Evolutionary conservation across 2,113 vertebrate species (phyloP).

Genomic region (Equus quagga): DNA sequence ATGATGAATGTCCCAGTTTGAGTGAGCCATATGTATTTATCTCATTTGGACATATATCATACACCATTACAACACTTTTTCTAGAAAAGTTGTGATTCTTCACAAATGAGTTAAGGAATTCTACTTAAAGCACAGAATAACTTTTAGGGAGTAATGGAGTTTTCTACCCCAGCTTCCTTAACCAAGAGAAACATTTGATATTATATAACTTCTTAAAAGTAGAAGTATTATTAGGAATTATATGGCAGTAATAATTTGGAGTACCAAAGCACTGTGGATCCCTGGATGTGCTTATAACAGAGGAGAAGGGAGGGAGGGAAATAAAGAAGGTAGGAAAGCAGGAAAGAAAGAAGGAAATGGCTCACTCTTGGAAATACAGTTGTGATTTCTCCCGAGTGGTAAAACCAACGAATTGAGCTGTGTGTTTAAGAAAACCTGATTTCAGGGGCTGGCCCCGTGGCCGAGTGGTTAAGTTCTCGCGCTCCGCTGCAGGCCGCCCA

Average conservation of each 20-base stretch:
- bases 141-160: background rate
- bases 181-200: slow-evolving; percentile 16
- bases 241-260: background rate
- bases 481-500: too few species aligned
- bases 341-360: background rate
- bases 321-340: rapidly evolving
- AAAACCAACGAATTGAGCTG: background rate
- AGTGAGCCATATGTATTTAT: slow-evolving; percentile 57
- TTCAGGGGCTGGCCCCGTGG: too few species aligned
- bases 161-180: slow-evolving; percentile 40
- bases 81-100: slow-evolving; percentile 56
- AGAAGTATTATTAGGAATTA: background rate
- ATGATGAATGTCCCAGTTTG: slow-evolving; percentile 65
- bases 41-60: background rate
- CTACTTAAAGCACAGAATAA: background rate
- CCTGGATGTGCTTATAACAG: background rate
- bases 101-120: slow-evolving; percentile 51
- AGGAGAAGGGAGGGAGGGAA: background rate
- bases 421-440: background rate
- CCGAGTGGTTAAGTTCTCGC: too few species aligned
- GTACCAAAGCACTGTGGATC: background rate
- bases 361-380: background rate
- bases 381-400: background rate
- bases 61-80: slow-evolving; percentile 40
- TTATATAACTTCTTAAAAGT: slow-evolving; percentile 28